Evolutionary conservation across 2,888 invertebrate species (phyloP), one percentile per base, ranked within the genome.

Genomic region (Cantharis flavilabris): DNA sequence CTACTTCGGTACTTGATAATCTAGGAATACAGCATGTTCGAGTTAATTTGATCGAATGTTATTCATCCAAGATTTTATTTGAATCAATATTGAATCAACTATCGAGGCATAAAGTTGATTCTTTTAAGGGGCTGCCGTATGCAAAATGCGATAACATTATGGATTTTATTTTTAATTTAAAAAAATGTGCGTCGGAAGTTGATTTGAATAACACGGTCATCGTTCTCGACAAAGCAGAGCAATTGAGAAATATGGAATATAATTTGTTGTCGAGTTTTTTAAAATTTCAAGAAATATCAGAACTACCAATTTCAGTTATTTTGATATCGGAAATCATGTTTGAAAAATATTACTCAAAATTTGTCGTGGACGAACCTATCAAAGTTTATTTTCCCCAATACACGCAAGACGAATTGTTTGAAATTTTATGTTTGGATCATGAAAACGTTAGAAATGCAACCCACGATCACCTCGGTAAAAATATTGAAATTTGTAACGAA

Each of bases 41-140:
- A 62, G 89, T 97, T 28, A 95, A 96, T 89, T 94, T 96, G 85
- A 91, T 96, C 9, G 97, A 97, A 88, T 95, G 95, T 86, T 95
- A 95, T 86, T 92, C 93, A 9, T 89, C 92, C 9, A 93, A 93
- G 87, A 92, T 96, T 77, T 89, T 97, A 81, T 94, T 92, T 82
- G 96, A 97, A 87, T 91, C 92, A 76, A 92, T 96, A 77, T 85
- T 97, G 72, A 91, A 91, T 72, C 91, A 91, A 76, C 88, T 95
- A 16, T 86, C 89, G 10, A 87, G 86, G 26, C 85, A 87, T 78
- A 85, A 87, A 67, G 85, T 90, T 20, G 88, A 88, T 63, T 85
- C 85, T 9, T 85, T 85, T 11, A 85, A 87, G 13, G 89, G 89
- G 70, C 86, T 85, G 64, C 83, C 88, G 0, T 87, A 86, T 75